Evolutionary conservation across 2,797 vertebrate genomes (phyloP), one percentile per base, ranked within the genome.

Genomic region (Remorina albescens): DNA sequence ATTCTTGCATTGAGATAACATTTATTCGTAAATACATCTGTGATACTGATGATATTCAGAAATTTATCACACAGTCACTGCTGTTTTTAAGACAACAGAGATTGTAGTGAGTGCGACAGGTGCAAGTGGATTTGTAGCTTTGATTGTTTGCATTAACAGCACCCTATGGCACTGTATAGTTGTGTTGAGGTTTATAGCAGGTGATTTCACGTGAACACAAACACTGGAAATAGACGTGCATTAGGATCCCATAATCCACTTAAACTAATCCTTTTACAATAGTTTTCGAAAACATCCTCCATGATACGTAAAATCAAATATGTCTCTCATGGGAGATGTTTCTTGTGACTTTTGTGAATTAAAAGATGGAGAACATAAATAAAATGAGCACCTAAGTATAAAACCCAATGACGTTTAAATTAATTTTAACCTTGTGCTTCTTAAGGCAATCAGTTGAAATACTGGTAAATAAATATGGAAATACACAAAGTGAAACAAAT

Each of bases 181-280:
- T 62, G 50, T 55, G 62, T 62, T 13, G 25, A 61, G 18, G 6
- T 66, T 55, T 49, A 6, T 12, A 54, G 65, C 28, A 12, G 42
- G 80, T 81, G 58, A 67, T 6, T 60, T 71, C 82, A 71, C 18
- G n/a, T 83, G 65, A 82, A 68, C 59, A 67, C 50, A 67, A 23
- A 39, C 32, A 7, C 79, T 77, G 57, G 16, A 79, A 72, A 86
- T 80, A 87, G 82, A 82, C 6, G 0, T 34, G 61, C 72, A 67
- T 80, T 74, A 80, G 73, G 44, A 28, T 61, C 34, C 62, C 10
- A 3, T 87, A 87, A 92, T 80, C 89, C 85, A 89, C 78, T 87
- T 90, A 58, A 86, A 84, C 86, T 91, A 90, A 92, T 89, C 88
- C 84, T 67, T 61, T 47, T n/a, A n/a, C n/a, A n/a, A 15, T 58